Conservation (phyloP, 2,113 vertebrate genomes). For the Eupsittula cactorum region DNA sequence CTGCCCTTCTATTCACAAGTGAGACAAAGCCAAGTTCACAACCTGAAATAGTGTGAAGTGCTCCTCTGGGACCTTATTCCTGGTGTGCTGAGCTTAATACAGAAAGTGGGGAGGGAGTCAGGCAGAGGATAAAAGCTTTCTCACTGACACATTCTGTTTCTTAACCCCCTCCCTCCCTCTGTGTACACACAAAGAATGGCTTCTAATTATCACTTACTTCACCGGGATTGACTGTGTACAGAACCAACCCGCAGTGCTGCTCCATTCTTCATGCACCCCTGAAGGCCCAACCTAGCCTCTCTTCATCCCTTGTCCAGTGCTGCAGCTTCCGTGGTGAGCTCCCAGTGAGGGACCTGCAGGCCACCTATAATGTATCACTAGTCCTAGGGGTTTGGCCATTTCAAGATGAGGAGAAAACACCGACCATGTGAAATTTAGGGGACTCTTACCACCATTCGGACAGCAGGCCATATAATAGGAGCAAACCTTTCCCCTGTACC, state of each 20-base stretch:
- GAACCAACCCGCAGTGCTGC: background rate
- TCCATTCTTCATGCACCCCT: background rate
- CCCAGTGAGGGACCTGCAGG: background rate
- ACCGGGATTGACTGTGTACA: background rate
- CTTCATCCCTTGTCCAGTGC: background rate
- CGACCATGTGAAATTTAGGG: background rate
- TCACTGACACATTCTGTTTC: background rate
- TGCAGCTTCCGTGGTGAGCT: accelerated
- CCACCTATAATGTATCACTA: background rate
- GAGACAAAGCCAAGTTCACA: slow-evolving; percentile 39
- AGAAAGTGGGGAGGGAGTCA: background rate
- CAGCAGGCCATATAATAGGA: background rate
- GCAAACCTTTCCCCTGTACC: background rate
- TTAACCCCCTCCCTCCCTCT: background rate
- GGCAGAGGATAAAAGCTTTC: background rate
- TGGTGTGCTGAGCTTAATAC: background rate
- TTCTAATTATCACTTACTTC: background rate
- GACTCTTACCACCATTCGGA: background rate
- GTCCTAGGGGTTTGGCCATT: background rate
- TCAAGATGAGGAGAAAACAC: background rate
- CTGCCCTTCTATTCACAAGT: slow-evolving; percentile 4
- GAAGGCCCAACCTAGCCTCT: background rate
- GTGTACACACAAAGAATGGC: background rate
- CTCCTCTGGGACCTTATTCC: background rate
- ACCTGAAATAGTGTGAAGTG: background rate